Evolutionary conservation across 64 coral and sea anemone species (phyloP), one percentile per base, ranked within the genome.

Genomic region (Montipora efflorescens): DNA sequence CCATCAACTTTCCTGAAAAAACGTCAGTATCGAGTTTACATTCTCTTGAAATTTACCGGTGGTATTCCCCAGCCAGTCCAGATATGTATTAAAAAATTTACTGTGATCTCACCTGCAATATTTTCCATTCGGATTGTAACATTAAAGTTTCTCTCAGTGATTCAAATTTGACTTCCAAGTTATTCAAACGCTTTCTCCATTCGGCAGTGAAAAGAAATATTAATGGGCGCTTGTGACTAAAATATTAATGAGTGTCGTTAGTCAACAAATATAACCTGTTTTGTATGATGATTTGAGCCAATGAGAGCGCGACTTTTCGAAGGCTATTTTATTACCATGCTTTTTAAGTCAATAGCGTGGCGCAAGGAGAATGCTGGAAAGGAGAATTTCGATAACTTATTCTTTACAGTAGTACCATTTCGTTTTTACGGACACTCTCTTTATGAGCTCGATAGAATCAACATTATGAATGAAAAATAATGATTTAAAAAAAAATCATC

Each of bases 161-260:
- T 78, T 36, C 45, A 16, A 49, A 49, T 4, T 78, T 18, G 5
- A n/a, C 15, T 78, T 78, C 28, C 74, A 76, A 43, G 14, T 67
- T 18, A 76, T 45, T 12, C 19, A 3, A 71, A 11, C 18, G 47
- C 2, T 86, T 48, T 72, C 14, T 48, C 46, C 66, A 46, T 71
- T 18, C n/a, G 18, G 14, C 18, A 49, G 66, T 72, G n/a, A 72
- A 68, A 86, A 3, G 43, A 19, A 36, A 48, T 50, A 71, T 72
- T 72, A 71, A 48, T 48, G 47, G 47, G 66, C 10, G 46, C 5
- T 5, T 50, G 6, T n/a, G 46, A 47, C 64, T 86, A 10, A 86
- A 86, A 86, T 86, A 86, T 86, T 86, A 64, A 86, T 71, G 67
- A 43, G 82, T 47, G 67, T 67, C 81, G 58, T 5, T 50, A 6